Evolutionary conservation across 2,888 invertebrate species (phyloP), one percentile per base, ranked within the genome.

Genomic region (Chaetoderma sp.): DNA sequence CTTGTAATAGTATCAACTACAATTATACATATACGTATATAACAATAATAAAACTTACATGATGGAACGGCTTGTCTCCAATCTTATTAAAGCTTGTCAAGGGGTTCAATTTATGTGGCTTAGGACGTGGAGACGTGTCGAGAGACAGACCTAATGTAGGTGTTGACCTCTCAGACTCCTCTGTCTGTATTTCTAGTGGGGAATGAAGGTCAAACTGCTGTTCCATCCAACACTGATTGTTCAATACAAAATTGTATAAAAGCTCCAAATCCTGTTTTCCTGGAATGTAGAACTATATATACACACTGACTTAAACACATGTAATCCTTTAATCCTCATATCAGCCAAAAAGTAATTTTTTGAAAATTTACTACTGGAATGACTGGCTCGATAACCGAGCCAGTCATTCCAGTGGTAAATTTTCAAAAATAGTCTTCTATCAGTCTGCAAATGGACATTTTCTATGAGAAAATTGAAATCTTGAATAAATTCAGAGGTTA

Each of bases 211-310:
- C 83, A 42, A 84, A 71, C 61, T 83, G 83, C 30, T 70, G 65
- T 55, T 77, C 72, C 25, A 83, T 66, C 84, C 84, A 85, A n/a
- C 60, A 62, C 27, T 72, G 55, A 70, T 85, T 84, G 68, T 81
- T 78, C 27, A 66, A 44, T 18, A 85, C 62, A 60, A 84, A 63
- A 72, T 77, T 70, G 65, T 79, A 75, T 2, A 83, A 56, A 28
- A 65, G 62, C 27, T 64, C 59, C 45, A 83, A 47, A 49, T 78
- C 70, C 13, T 68, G 23, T 18, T 59, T 61, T 58, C 82, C 82
- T 80, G 60, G 2, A 65, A 56, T 30, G 25, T 52, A 50, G 23
- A 32, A 4, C 8, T n/a, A n/a, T n/a, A n/a, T n/a, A n/a, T n/a
- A n/a, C n/a, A n/a, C n/a, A n/a, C n/a, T n/a, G n/a, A n/a, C n/a